Percentiles rank a stretch among this genome's conserved stretches.
Evolutionary conservation across 1,140 invertebrate species (phyloP).

Genomic region (Spodoptera litura): DNA sequence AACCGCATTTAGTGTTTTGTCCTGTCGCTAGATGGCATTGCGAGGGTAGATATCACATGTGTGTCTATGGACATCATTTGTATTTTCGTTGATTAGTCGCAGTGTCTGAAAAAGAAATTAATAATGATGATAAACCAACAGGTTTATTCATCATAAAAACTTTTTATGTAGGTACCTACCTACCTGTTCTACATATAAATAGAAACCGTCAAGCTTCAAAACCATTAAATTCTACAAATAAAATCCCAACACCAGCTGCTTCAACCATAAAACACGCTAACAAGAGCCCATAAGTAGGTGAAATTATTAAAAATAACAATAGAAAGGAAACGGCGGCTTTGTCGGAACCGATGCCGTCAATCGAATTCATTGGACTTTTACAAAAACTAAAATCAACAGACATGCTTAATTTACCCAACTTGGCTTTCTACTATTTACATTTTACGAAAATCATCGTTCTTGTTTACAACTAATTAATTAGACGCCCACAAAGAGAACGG

Average conservation of each 20-base stretch:
- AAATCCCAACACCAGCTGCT: constrained; percentile 2
- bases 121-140: too few species aligned
- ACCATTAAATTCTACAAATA: background rate
- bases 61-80: too few species aligned
- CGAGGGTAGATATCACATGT: too few species aligned
- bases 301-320: constrained; percentile 60
- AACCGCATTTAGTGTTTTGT: too few species aligned
- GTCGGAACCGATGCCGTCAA: constrained; percentile 61
- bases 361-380: constrained; percentile 66
- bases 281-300: constrained; percentile 28
- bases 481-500: constrained; percentile 69
- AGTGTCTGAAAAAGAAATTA: too few species aligned
- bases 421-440: constrained; percentile 81
- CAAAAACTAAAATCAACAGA: constrained; percentile 65
- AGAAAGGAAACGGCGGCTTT: constrained; percentile 73
- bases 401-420: constrained; percentile 75
- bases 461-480: constrained; percentile 85
- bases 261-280: constrained; percentile 7
- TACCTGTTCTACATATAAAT: too few species aligned
- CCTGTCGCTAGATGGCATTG: background rate
- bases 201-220: background rate
- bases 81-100: too few species aligned
- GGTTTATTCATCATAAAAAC: too few species aligned
- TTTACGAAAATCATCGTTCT: constrained; percentile 81
- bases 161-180: too few species aligned